A percentile compares a stretch with the other conserved stretches of the same genome.
phyloP scores from a whole-genome alignment of 2,797 vertebrate species.

The Phalanger gymnotis region DNA sequence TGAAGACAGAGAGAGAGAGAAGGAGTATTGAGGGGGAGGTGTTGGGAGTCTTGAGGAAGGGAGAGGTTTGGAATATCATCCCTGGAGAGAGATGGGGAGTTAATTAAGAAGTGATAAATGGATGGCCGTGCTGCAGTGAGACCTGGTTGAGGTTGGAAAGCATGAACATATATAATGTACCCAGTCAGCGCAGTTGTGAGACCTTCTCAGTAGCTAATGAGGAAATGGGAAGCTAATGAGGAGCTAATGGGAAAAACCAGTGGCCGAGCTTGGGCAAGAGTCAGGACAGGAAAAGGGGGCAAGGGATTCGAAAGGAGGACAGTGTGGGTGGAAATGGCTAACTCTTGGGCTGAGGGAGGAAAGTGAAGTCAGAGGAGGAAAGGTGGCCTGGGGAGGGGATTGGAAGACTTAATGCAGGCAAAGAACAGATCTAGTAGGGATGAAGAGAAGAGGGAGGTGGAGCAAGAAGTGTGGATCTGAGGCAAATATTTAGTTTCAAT shows the following conservation, averaged over 20 bases:
- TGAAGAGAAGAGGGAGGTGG: background rate
- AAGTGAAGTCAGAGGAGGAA: background rate
- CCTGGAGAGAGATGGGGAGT: too few relatives aligned
- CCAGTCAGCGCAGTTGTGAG: too few relatives aligned
- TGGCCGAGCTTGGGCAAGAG: too few relatives aligned
- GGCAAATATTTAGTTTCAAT: background rate
- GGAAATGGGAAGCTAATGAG: too few relatives aligned
- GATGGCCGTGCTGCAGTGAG: background rate
- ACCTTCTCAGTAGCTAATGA: too few relatives aligned
- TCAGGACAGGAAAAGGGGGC: background rate
- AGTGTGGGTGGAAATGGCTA: background rate
- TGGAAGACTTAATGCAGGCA: background rate
- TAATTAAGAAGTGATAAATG: too few relatives aligned
- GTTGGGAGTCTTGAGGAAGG: too few relatives aligned
- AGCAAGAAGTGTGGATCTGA: background rate
- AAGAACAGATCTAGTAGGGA: background rate
- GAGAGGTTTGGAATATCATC: background rate
- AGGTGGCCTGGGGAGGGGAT: background rate
- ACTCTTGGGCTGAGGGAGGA: background rate
- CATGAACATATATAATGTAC: too few relatives aligned
- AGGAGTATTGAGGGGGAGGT: too few relatives aligned
- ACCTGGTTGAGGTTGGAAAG: too few relatives aligned
- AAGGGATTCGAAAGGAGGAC: background rate
- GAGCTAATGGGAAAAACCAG: too few relatives aligned
- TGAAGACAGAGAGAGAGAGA: background rate